Evolutionary conservation across 2,797 vertebrate genomes (phyloP).

Genomic region (Microhierax caerulescens): DNA sequence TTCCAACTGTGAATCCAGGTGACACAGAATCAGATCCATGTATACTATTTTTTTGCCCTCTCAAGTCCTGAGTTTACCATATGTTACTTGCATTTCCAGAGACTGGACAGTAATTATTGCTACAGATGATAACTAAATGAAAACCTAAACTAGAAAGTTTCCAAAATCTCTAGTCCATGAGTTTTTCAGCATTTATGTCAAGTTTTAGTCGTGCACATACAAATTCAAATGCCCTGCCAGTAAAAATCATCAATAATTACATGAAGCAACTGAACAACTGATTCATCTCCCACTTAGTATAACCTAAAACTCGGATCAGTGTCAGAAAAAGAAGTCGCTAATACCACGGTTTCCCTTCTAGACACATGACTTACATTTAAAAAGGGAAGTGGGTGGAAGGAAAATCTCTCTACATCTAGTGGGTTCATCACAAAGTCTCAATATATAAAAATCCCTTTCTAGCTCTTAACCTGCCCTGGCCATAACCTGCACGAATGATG

Average conservation of each 20-base stretch:
- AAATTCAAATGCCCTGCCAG: background rate
- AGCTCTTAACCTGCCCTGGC: background rate
- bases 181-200: background rate
- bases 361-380: background rate
- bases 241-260: conserved; percentile 13
- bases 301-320: background rate
- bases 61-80: background rate
- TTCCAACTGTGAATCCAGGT: background rate
- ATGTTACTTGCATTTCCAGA: background rate
- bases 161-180: background rate
- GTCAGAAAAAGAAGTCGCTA: background rate
- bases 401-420: background rate
- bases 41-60: background rate
- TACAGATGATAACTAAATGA: background rate
- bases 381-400: background rate
- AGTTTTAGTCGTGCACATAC: background rate
- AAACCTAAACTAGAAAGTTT: background rate
- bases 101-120: background rate
- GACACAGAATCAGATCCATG: background rate
- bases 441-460: background rate
- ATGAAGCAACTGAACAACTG: background rate
- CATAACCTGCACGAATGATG: accelerated
- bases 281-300: background rate
- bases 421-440: background rate
- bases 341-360: background rate